Conservation (phyloP, 2,888 invertebrate genomes). For the Luperina nickerlii region DNA sequence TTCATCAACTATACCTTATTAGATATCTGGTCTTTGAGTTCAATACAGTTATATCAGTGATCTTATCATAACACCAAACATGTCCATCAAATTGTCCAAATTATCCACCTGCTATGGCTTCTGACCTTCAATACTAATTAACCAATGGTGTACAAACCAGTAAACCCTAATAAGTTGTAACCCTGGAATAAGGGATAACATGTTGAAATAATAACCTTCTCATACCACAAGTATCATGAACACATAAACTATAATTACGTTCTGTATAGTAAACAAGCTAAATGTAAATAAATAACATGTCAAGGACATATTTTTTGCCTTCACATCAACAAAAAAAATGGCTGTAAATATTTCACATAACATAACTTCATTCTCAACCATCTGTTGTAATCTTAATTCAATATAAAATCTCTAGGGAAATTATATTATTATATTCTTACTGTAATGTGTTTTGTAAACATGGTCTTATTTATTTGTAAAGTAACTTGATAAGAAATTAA, state of each 20-base stretch:
- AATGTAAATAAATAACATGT: constrained; percentile 5
- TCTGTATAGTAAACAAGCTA: background rate
- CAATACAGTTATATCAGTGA: background rate
- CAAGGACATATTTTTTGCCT: background rate
- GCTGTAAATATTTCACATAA: background rate
- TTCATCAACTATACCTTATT: background rate
- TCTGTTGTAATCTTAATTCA: background rate
- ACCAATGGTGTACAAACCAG: background rate
- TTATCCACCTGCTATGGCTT: constrained; percentile 20
- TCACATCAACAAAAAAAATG: background rate
- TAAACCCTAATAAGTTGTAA: background rate
- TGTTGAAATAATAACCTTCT: background rate
- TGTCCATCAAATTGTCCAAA: constrained; percentile 1
- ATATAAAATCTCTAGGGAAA: background rate
- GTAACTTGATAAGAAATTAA: constrained; percentile 3
- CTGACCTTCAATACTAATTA: constrained; percentile 7
- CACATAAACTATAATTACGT: background rate
- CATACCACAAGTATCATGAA: background rate
- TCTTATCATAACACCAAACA: background rate
- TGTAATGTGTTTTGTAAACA: constrained; percentile 5
- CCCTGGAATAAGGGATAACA: background rate
- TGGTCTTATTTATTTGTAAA: background rate
- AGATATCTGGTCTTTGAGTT: background rate
- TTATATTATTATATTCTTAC: constrained; percentile 1
- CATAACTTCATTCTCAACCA: background rate